Evolutionary conservation across 2,797 vertebrate species (phyloP), one percentile per base, ranked within the genome.

Genomic region (Lutjanus argentimaculatus): DNA sequence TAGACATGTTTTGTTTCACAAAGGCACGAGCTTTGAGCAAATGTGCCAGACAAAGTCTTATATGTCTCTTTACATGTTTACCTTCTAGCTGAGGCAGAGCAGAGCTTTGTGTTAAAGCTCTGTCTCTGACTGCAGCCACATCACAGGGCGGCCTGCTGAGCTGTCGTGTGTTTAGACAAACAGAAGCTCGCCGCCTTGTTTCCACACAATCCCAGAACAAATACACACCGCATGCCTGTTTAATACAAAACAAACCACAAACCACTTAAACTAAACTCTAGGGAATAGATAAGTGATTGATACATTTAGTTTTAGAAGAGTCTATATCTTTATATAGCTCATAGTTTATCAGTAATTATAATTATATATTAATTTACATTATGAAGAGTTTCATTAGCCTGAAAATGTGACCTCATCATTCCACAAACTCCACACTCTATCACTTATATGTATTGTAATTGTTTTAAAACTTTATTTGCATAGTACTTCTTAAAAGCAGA

Each of bases 141-240:
- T 74, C 57, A 76, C 59, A 78, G 36, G 40, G 19, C 5, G 61
- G 13, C 51, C 45, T 21, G 42, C n/a, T 12, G 61, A 56, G 58
- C 70, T 30, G 56, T 22, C 48, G 43, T 77, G 57, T 81, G 63
- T 80, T 67, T 52, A 71, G 63, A 49, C 77, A 89, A 92, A 89
- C 82, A 90, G 22, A 83, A 67, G 17, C 84, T 40, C 72, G 1
- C 85, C 59, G 57, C 19, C 6, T 63, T 80, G 88, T 92, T 80
- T 91, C 42, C 72, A 70, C 63, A 46, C 11, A 2, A 58, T 55
- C 70, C 12, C 22, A 80, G 79, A 74, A 79, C 80, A 90, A 92
- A 92, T 85, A 87, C 67, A n/a, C 57, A 7, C 67, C 7, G 14
- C 63, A 63, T 0, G 84, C 57, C 79, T 53, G 36, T 43, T 64